Evolutionary conservation across 2,888 invertebrate species (phyloP).

Genomic region (Trisateles emortualis): DNA sequence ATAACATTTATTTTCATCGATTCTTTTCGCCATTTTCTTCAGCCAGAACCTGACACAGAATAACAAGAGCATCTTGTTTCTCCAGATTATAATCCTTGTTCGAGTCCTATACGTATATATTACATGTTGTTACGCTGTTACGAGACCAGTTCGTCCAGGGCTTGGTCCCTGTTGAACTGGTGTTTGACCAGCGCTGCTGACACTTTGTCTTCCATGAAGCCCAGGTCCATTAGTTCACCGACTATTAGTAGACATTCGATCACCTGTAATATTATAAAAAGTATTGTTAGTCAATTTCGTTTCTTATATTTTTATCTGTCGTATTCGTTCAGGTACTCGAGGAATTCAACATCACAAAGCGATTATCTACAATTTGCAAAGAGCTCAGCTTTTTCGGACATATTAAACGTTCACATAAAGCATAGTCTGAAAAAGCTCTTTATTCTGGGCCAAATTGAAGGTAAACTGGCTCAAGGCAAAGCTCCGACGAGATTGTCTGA

Average conservation of each 20-base stretch:
- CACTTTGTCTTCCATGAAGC: conserved; percentile 92
- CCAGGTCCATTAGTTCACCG: conserved; percentile 92
- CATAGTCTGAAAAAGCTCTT: too few species aligned
- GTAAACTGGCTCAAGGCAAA: too few species aligned
- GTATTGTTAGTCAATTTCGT: not conserved
- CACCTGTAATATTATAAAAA: conserved; percentile 83
- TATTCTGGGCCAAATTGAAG: too few species aligned
- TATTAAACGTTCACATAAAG: too few species aligned
- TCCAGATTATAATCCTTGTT: not conserved
- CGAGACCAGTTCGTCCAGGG: conserved; percentile 93
- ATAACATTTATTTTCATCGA: not conserved
- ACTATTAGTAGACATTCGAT: conserved; percentile 93
- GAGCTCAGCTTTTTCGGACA: too few species aligned
- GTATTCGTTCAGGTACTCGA: too few species aligned
- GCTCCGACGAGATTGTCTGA: too few species aligned
- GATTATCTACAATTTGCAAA: too few species aligned
- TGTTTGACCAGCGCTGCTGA: conserved; percentile 91
- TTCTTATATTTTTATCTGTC: too few species aligned
- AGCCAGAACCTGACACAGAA: not conserved
- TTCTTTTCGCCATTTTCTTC: not conserved
- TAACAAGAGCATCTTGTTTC: not conserved
- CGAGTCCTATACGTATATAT: conserved; percentile 1
- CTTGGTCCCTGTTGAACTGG: conserved; percentile 94
- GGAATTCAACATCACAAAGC: too few species aligned
- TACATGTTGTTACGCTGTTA: conserved; percentile 71